Percentiles rank a stretch among this genome's conserved stretches.
Evolutionary conservation across 30 jellyfish, hydroid and myxozoan species (phyloP).

Genomic region (Aurelia coerulea): DNA sequence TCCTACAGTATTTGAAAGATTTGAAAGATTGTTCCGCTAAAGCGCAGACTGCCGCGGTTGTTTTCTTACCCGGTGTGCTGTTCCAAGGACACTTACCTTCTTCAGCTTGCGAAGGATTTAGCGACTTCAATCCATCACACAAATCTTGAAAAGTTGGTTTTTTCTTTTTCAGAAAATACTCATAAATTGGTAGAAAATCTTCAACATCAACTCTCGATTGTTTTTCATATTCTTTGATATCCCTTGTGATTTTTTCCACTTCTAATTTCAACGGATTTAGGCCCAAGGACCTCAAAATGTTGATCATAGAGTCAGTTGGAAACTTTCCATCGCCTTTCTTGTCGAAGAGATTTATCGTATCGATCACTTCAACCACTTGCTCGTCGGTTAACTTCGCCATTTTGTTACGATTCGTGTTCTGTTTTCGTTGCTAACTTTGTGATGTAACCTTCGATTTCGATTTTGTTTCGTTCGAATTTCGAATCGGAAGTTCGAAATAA

Average conservation of each 20-base stretch:
- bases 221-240: slow-evolving; percentile 30
- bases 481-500: not conserved
- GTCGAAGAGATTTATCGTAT: slow-evolving; percentile 66
- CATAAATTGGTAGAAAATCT: slow-evolving; percentile 69
- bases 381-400: slow-evolving; percentile 68
- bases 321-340: slow-evolving; percentile 68
- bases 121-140: slow-evolving; percentile 56
- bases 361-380: slow-evolving; percentile 45
- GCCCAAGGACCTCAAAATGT: slow-evolving; percentile 65
- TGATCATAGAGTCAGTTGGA: slow-evolving; percentile 26
- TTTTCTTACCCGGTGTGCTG: too few relatives aligned
- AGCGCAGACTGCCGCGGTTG: too few relatives aligned
- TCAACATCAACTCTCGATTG: slow-evolving; percentile 42
- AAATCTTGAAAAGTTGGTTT: slow-evolving; percentile 65
- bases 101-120: slow-evolving; percentile 16
- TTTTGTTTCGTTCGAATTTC: not conserved
- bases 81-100: slow-evolving; percentile 8
- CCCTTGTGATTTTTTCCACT: slow-evolving; percentile 35
- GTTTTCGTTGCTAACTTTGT: not conserved
- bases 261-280: slow-evolving; percentile 61
- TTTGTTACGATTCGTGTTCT: not conserved
- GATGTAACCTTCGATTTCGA: not conserved
- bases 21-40: too few relatives aligned
- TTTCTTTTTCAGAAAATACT: slow-evolving; percentile 44
- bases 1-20: too few relatives aligned